phyloP scores from a whole-genome alignment of 2,113 vertebrate species.

The Rhinogobius similis region DNA sequence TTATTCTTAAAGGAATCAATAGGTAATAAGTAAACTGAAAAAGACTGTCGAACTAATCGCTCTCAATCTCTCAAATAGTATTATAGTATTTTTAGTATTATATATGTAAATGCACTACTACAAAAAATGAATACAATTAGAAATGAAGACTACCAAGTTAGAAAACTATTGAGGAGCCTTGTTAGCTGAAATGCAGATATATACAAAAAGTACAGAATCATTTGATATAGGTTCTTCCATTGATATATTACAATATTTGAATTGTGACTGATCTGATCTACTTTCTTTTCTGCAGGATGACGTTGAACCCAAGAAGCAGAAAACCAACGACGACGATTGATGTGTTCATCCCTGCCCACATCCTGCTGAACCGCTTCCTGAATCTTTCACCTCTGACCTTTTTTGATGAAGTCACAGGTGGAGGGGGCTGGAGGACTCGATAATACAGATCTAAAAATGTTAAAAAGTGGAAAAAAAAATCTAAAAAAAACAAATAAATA shows the following conservation, averaged over 20 bases:
- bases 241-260: too few species aligned
- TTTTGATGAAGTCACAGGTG: slow-evolving; percentile 50
- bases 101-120: not conserved
- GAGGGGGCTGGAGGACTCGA: slow-evolving; percentile 63
- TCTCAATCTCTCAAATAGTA: not conserved
- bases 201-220: too few species aligned
- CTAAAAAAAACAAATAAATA: slow-evolving; percentile 29
- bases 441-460: slow-evolving; percentile 50
- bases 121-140: not conserved
- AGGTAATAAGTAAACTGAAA: not conserved
- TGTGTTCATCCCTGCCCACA: slow-evolving; percentile 52
- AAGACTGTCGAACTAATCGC: too few species aligned
- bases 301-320: slow-evolving; percentile 95
- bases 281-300: slow-evolving; percentile 77
- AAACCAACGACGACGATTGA: slow-evolving; percentile 93
- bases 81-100: too few species aligned
- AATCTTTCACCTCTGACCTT: slow-evolving; percentile 61
- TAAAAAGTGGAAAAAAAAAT: slow-evolving; percentile 47
- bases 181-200: not conserved
- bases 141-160: too few species aligned
- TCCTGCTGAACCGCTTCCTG: slow-evolving; percentile 71
- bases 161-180: too few species aligned
- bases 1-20: not conserved
- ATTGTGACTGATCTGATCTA: too few species aligned
- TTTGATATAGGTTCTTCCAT: too few species aligned